Conservation (phyloP, 1,140 invertebrate genomes). For the Goniozus legneri region DNA sequence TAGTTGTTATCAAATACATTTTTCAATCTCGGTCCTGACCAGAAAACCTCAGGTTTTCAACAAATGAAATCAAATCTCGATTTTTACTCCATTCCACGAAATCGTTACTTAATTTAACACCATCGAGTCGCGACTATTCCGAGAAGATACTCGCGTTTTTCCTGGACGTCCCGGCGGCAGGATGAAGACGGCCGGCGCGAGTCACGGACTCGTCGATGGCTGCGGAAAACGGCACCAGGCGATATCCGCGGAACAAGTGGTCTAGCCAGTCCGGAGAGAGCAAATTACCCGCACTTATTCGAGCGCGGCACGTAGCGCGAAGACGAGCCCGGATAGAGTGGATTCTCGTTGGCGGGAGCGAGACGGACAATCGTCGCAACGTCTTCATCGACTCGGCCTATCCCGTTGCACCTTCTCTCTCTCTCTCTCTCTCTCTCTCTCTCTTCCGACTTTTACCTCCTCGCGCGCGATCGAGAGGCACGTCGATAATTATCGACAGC, state of each 20-base stretch:
- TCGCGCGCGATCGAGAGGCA: conserved; percentile 22
- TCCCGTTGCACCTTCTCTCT: conserved; percentile 20
- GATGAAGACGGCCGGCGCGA: too few species aligned
- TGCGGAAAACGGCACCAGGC: conserved; percentile 32
- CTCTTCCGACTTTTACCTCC: conserved; percentile 19
- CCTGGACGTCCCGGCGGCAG: too few species aligned
- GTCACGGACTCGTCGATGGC: too few species aligned
- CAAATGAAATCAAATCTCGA: too few species aligned
- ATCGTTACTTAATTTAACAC: too few species aligned
- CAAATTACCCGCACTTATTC: conserved; percentile 40
- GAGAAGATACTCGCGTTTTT: too few species aligned
- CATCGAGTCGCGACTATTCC: too few species aligned
- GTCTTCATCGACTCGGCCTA: conserved; percentile 31
- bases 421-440: neutral
- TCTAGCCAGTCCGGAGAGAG: conserved; percentile 48
- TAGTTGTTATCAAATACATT: too few species aligned
- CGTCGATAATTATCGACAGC: conserved; percentile 30
- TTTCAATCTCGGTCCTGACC: too few species aligned
- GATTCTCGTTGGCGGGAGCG: conserved; percentile 6
- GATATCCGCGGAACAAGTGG: conserved; percentile 39
- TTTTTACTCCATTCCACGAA: too few species aligned
- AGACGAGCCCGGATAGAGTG: too few species aligned
- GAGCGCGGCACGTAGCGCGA: conserved; percentile 18
- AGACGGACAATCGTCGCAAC: conserved; percentile 21
- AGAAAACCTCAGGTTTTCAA: too few species aligned